Evolutionary conservation across 1,140 invertebrate genomes (phyloP).

Genomic region (Brachionus calyciflorus): DNA sequence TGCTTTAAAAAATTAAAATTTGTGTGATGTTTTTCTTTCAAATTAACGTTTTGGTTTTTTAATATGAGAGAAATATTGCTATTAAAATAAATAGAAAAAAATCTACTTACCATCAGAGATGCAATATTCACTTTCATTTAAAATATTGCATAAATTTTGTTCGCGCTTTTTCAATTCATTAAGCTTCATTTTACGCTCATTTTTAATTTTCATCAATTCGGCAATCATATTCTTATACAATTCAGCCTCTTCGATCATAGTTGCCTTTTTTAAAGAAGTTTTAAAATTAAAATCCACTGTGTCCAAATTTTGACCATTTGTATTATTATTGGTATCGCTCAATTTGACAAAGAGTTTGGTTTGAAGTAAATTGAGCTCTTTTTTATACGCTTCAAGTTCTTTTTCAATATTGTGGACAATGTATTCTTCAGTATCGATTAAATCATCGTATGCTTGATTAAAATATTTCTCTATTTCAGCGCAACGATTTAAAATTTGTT

Average conservation of each 20-base stretch:
- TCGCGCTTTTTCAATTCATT: background rate
- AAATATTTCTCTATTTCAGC: background rate
- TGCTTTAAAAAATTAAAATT: no score
- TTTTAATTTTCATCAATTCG: background rate
- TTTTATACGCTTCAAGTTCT: background rate
- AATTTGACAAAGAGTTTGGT: background rate
- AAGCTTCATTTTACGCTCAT: background rate
- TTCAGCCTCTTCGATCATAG: conserved; percentile 1
- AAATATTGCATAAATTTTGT: background rate
- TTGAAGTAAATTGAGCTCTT: background rate
- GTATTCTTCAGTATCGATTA: background rate
- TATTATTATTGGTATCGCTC: background rate
- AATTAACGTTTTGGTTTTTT: no score
- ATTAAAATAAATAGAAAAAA: no score
- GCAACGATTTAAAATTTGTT: conserved; percentile 15
- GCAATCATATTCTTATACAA: background rate
- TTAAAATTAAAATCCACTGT: background rate
- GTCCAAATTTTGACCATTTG: background rate
- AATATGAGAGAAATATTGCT: no score
- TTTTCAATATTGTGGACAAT: background rate
- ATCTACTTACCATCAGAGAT: background rate
- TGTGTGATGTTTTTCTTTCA: no score
- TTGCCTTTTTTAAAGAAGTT: background rate
- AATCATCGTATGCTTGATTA: conserved; percentile 14
- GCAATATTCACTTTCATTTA: conserved; percentile 10